Conservation (phyloP, 2,797 vertebrate species). For the Anguilla marmorata region DNA sequence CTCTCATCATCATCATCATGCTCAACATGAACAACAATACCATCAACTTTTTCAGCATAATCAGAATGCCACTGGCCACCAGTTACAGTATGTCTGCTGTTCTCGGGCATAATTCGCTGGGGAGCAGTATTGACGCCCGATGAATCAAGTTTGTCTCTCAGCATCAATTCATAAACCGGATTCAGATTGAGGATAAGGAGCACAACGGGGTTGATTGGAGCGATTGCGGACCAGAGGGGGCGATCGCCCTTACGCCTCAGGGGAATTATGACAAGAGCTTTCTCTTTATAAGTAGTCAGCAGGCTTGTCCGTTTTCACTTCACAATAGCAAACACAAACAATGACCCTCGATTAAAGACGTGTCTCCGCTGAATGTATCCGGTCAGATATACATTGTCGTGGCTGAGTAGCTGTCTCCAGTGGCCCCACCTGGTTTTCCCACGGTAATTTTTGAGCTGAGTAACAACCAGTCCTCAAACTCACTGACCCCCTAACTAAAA, state of each 20-base stretch:
- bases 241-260: neutral
- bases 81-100: neutral
- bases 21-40: neutral
- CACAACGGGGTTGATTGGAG: neutral
- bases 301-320: neutral
- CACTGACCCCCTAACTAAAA: neutral
- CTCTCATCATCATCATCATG: neutral
- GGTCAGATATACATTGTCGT: neutral
- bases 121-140: neutral
- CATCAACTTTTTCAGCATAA: neutral
- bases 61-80: neutral
- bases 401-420: neutral
- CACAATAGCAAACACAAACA: neutral
- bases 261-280: neutral
- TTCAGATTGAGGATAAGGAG: neutral
- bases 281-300: neutral
- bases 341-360: neutral
- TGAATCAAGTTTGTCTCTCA: neutral
- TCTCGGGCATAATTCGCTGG: neutral
- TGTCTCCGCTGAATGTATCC: neutral
- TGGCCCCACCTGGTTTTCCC: neutral
- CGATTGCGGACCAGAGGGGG: too few species aligned
- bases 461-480: neutral
- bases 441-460: neutral
- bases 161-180: neutral